phyloP scores from a whole-genome alignment of 1,140 invertebrate genomes.

The Harlomillsia oculata region DNA sequence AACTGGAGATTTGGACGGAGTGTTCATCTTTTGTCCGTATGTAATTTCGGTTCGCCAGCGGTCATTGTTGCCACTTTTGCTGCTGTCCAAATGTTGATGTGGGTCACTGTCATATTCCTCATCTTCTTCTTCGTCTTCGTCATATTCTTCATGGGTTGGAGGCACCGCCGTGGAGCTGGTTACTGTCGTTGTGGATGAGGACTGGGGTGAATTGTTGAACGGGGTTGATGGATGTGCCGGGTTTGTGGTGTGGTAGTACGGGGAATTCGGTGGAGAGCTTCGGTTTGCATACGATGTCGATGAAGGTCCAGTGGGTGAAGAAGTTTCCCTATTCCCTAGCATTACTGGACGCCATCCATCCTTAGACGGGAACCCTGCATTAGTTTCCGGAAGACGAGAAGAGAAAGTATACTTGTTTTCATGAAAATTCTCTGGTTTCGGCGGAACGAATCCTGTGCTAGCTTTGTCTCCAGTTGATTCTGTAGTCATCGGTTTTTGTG shows the following conservation, averaged over 20 bases:
- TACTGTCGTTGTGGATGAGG: background rate
- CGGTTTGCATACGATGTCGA: no score
- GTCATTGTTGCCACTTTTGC: background rate
- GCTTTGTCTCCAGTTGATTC: background rate
- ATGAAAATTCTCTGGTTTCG: conserved; percentile 27
- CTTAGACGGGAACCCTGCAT: conserved; percentile 14
- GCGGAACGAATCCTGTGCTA: conserved; percentile 23
- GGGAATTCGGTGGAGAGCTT: no score
- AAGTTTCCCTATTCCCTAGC: background rate
- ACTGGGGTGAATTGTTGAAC: background rate
- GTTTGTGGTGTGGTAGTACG: background rate
- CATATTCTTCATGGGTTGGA: background rate
- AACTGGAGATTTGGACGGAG: background rate
- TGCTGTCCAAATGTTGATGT: conserved; percentile 1
- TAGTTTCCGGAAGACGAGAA: conserved; percentile 2
- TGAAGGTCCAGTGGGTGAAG: background rate
- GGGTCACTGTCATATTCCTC: conserved; percentile 6
- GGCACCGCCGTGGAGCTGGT: background rate
- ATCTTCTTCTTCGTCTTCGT: background rate
- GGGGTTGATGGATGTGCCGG: background rate
- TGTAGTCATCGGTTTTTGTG: background rate
- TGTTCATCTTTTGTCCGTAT: no score
- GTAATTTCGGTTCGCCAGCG: no score
- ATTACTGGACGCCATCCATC: conserved; percentile 34
- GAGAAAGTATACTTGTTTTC: conserved; percentile 20